phyloP scores from a whole-genome alignment of 2,797 vertebrate species.

The Salarias fasciatus region DNA sequence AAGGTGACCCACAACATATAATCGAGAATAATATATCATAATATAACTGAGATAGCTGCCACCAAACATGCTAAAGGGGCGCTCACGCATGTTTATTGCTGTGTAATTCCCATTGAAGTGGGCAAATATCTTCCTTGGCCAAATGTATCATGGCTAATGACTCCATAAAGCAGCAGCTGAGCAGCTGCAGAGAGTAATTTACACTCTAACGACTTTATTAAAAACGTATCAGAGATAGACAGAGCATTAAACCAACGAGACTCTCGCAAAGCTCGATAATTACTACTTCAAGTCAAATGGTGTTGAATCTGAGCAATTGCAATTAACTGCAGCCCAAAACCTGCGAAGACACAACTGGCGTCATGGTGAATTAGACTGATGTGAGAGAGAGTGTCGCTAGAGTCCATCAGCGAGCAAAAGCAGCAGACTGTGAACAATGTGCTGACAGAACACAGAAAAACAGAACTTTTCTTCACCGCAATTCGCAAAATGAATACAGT shows the following conservation, averaged over 20 bases:
- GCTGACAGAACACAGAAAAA: not conserved
- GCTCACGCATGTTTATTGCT: constrained; percentile 56
- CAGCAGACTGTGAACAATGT: not conserved
- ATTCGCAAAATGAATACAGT: not conserved
- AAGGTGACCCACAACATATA: constrained; percentile 62
- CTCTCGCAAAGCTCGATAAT: constrained; percentile 60
- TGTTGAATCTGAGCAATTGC: constrained; percentile 50
- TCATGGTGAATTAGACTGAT: constrained; percentile 28
- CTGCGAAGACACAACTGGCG: constrained; percentile 28
- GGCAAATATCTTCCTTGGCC: constrained; percentile 66
- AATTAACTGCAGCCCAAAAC: constrained; percentile 54
- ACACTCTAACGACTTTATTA: constrained; percentile 75
- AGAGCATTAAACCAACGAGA: constrained; percentile 68
- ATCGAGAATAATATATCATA: constrained; percentile 49
- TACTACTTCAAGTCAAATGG: constrained; percentile 65
- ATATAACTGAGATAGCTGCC: constrained; percentile 44
- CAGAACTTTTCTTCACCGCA: not conserved
- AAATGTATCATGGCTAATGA: constrained; percentile 76
- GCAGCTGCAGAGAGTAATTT: constrained; percentile 78
- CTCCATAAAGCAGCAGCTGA: constrained; percentile 61
- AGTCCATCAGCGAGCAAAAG: constrained; percentile 17
- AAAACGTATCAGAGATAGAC: constrained; percentile 75
- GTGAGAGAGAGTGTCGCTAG: not conserved
- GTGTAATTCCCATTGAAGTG: constrained; percentile 60
- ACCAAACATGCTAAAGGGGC: constrained; percentile 59